A percentile compares a stretch with the other conserved stretches of the same genome.
Evolutionary conservation across 2,113 vertebrate genomes (phyloP).

Genomic region (Heterocephalus glaber): DNA sequence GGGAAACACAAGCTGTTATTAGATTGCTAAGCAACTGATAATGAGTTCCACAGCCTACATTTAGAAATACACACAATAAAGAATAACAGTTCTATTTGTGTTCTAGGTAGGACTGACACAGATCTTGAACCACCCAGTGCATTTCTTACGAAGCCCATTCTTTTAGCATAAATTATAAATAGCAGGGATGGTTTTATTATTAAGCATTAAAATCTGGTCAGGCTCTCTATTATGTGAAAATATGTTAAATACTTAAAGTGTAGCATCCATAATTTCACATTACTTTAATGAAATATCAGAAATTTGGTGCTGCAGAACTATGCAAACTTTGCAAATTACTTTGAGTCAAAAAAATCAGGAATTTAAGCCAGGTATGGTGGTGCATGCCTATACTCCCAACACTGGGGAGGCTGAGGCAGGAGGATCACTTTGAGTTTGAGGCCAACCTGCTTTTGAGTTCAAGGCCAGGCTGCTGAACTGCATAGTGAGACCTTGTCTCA

Average conservation of each 20-base stretch:
- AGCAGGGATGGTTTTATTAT: not conserved
- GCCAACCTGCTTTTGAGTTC: not conserved
- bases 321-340: not conserved
- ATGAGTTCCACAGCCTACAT: not conserved
- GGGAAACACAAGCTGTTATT: not conserved
- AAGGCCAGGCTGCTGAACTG: not conserved
- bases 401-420: not conserved
- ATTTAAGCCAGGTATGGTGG: not conserved
- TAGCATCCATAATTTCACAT: not conserved
- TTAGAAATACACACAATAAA: not conserved
- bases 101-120: not conserved
- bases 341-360: not conserved
- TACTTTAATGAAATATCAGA: slow-evolving; percentile 24
- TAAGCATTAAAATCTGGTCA: slow-evolving; percentile 32
- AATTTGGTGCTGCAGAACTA: not conserved
- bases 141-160: slow-evolving; percentile 8
- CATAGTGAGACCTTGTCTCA: not conserved
- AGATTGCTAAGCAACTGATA: not conserved
- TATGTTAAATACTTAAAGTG: not conserved
- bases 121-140: not conserved
- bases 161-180: slow-evolving; percentile 41
- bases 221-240: not conserved
- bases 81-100: not conserved
- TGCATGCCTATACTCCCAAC: not conserved
- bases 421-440: not conserved